Evolutionary conservation across 2,888 invertebrate species (phyloP).

Genomic region (Eristalinus sepulchralis): DNA sequence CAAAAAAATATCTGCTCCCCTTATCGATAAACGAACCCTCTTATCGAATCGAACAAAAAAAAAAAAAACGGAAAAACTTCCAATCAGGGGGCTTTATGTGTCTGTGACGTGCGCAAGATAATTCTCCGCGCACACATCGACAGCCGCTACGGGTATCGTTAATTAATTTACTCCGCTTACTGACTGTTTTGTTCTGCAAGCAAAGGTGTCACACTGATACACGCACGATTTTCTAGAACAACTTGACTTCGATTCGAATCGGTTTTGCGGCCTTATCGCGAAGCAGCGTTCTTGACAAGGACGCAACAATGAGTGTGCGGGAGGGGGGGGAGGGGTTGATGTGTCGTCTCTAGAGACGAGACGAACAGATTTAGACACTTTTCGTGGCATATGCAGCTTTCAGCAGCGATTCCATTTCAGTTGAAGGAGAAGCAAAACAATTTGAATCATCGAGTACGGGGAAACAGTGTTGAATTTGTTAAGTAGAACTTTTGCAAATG

Average conservation of each 20-base stretch:
- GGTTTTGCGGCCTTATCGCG: constrained; percentile 38
- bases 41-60: background rate
- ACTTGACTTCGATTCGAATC: background rate
- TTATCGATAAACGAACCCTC: background rate
- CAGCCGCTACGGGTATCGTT: constrained; percentile 43
- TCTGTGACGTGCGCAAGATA: constrained; percentile 46
- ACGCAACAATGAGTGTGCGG: constrained; percentile 16
- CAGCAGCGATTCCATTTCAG: background rate
- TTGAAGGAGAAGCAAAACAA: background rate
- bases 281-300: constrained; percentile 53
- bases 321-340: too few species aligned
- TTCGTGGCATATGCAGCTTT: background rate
- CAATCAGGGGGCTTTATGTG: constrained; percentile 8
- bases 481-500: background rate
- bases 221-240: background rate
- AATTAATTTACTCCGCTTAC: constrained; percentile 28
- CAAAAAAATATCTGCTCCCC: background rate
- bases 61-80: background rate
- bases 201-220: constrained; percentile 3
- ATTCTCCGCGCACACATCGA: constrained; percentile 7
- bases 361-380: background rate
- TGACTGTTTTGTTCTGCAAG: background rate
- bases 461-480: background rate
- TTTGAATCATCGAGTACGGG: background rate
- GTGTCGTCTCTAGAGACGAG: background rate